Base-by-base conservation (phyloP, 2,113 vertebrate genomes). In the Eretmochelys imbricata region DNA sequence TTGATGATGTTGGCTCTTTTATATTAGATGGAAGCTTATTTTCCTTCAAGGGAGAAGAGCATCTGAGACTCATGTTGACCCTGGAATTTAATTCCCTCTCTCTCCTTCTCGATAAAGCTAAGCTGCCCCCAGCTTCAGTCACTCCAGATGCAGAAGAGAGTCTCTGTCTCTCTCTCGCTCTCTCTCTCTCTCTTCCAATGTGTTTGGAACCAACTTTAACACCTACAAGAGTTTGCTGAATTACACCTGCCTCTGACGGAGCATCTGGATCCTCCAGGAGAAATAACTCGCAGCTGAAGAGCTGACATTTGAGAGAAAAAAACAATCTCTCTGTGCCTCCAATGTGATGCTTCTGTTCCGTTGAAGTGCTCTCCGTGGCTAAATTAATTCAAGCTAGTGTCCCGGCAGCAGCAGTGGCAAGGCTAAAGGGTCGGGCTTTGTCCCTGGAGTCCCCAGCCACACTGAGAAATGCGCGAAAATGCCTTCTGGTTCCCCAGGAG, bases 41-140 rank as follows among this genome's bases (percentile, higher is more conserved):
- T 85, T 89, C 80, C 48, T 84, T 31, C 1, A 2, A 65, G 31
- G 10, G 81, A 38, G 10, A 88, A 88, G 4, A 72, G 16, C 4
- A 85, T 13, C 20, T 57, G 76, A 89, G 25, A 19, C 3, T 20
- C 25, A 53, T 48, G 89, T 85, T 75, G 57, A 31, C 19, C 8
- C 31, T 14, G 20, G 10, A 1, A 49, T 5, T 69, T 50, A 51
- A 59, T 8, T 31, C 0, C 4, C 55, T 46, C 22, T 42, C 35
- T 25, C 72, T 25, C 38, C 72, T 42, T 38, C 29, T 62, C 2
- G 5, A 46, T 46, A 42, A 76, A 24, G 2, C 0, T 0, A 49
- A 38, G 16, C 10, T 81, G 10, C 29, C 11, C 3, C 5, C 20
- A 20, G 14, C n/a, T 20, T 5, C 10, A 7, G 24, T 10, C 53